A percentile compares a stretch with the other conserved stretches of the same genome.
These are phyloP conservation scores for Actias luna DNA, from an alignment of 2,888 invertebrate genomes.

Conservation along the genomic window DNA sequence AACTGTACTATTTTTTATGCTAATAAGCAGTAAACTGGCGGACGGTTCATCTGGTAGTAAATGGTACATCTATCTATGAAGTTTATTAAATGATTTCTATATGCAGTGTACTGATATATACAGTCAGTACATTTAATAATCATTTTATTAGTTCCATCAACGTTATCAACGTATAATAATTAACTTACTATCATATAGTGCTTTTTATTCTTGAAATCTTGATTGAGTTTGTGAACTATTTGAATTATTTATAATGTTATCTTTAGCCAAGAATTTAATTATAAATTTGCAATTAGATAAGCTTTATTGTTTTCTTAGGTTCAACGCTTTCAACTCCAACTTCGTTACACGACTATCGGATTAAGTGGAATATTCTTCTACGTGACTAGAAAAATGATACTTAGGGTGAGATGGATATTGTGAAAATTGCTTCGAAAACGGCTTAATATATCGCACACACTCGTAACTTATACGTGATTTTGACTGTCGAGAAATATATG, in stretches of 20 bases:
- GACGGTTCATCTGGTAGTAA: no score
- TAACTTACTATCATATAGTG: no score
- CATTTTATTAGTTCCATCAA: no score
- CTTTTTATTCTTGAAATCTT: no score
- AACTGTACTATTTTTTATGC: no score
- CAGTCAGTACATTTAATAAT: no score
- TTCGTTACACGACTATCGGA: constrained; percentile 37
- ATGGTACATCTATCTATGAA: no score
- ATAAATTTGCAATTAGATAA: background rate
- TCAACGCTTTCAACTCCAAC: constrained; percentile 43
- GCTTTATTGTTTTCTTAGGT: constrained; percentile 32
- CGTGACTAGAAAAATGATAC: constrained; percentile 39
- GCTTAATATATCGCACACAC: background rate
- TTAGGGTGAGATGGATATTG: constrained; percentile 34
- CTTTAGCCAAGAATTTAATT: background rate
- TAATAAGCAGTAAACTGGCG: no score
- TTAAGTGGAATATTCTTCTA: constrained; percentile 44
- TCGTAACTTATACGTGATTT: background rate
- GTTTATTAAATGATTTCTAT: no score
- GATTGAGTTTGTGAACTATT: background rate
- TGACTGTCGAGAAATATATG: background rate
- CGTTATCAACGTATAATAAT: no score
- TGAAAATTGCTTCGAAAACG: background rate
- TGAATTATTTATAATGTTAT: background rate
- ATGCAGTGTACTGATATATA: no score